Percentiles rank a stretch among this genome's conserved stretches.
Evolutionary conservation across 2,113 vertebrate genomes (phyloP).

Genomic region (Sylvietta virens): DNA sequence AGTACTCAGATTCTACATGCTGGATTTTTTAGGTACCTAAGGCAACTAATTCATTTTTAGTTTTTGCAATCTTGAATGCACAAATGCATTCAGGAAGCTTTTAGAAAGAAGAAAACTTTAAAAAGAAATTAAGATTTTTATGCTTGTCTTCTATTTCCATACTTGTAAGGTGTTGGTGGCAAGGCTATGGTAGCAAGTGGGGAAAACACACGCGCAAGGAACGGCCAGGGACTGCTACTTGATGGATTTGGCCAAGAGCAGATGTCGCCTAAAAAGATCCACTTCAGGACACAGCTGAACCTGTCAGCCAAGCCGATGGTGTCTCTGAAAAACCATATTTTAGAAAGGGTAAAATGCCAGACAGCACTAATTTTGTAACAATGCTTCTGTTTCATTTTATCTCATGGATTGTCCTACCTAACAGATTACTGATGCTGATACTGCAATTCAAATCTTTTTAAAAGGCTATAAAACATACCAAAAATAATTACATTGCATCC

Average conservation of each 20-base stretch:
- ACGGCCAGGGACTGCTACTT: neutral
- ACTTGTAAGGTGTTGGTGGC: neutral
- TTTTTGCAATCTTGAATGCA: neutral
- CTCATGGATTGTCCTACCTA: neutral
- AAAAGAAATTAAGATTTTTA: neutral
- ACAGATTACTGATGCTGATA: neutral
- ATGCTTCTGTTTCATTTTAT: neutral
- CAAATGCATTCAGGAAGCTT: neutral
- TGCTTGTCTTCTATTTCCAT: neutral
- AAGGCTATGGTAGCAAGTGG: neutral
- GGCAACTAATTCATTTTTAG: fast-evolving
- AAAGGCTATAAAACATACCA: neutral
- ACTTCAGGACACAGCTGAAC: neutral
- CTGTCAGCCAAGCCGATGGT: neutral
- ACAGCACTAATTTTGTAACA: neutral
- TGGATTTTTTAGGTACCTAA: neutral
- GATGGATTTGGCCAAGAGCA: neutral
- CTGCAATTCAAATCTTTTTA: neutral
- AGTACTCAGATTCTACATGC: neutral
- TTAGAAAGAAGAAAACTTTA: neutral
- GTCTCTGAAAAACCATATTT: neutral
- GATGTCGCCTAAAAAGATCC: neutral
- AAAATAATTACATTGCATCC: neutral
- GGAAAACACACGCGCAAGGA: neutral
- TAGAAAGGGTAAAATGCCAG: neutral